Base-by-base conservation (phyloP, 2,888 invertebrate species). In the Drosophila nr. perissopoda region DNA sequence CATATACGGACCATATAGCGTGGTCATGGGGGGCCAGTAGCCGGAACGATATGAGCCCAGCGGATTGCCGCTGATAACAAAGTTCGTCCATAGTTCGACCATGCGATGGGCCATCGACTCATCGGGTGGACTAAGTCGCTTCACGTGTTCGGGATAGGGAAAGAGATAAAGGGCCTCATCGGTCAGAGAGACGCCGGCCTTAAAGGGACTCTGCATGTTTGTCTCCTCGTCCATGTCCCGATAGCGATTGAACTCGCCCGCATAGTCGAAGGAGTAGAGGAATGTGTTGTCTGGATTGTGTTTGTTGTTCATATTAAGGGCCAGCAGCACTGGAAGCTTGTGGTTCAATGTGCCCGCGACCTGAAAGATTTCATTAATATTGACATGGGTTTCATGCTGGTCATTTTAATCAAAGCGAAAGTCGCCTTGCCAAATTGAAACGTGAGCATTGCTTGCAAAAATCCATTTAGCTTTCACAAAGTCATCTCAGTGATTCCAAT, bases 101-200 rank as follows among this genome's bases (percentile, higher is more conserved):
- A 95, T 93, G 53, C 92, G 92, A 27, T 92, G 92, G 0, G 94
- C 94, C 68, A 94, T 92, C 16, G 82, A 76, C 64, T 81, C 79
- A 69, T 94, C 94, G 11, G 91, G 87, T 3, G 91, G 89, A 81
- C 92, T 94, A 0, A 94, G 82, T 0, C 85, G 77, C 34, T 82
- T 81, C 0, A 89, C 92, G 64, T 92, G 92, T 1, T 91, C 86
- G 5, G 93, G 92, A 72, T 92, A 93, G 16, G 93, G 93, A 80
- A 95, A 95, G n/a, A 95, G 87, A 80, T 95, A 94, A 7, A 95
- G 92, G 0, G 95, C 92, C 78, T 95, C 95, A 74, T 95, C 94
- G 2, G 95, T 94, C 58, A 95, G 93, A 16, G 94, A 94, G 4
- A 94, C 94, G 1, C 95, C 94, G 36, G 93, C 94, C 42, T 84